Conservation (phyloP, 2,888 invertebrate genomes). For the Pyrocoelia pectoralis region DNA sequence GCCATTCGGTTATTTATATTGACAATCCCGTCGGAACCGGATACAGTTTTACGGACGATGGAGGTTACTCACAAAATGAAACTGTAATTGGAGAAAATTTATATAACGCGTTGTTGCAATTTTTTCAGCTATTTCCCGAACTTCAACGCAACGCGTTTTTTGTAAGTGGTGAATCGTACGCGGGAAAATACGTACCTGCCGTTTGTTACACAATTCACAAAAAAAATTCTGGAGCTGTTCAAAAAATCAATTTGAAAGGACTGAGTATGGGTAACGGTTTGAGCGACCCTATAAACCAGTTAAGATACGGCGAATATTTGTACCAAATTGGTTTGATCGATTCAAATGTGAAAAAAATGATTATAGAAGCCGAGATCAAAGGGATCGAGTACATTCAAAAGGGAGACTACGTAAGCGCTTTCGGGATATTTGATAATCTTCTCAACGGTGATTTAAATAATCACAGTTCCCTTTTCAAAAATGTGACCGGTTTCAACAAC, state of each 20-base stretch:
- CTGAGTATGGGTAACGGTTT: constrained; percentile 83
- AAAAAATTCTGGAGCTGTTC: constrained; percentile 65
- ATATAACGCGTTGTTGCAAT: constrained; percentile 79
- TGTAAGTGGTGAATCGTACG: constrained; percentile 90
- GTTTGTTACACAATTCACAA: constrained; percentile 76
- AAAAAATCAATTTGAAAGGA: constrained; percentile 75
- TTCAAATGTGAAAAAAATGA: constrained; percentile 66
- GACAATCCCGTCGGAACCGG: constrained; percentile 95
- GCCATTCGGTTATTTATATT: constrained; percentile 84
- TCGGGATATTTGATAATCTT: constrained; percentile 74
- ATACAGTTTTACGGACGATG: constrained; percentile 86
- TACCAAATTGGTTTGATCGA: constrained; percentile 80
- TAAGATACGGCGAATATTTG: constrained; percentile 80
- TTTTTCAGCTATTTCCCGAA: constrained; percentile 84
- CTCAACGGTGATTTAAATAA: constrained; percentile 73
- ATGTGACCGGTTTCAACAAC: constrained; percentile 78
- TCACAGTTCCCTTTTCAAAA: constrained; percentile 70
- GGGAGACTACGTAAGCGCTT: constrained; percentile 73
- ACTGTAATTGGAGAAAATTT: constrained; percentile 82
- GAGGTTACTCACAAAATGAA: constrained; percentile 82
- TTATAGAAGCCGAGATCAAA: constrained; percentile 69
- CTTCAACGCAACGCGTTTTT: constrained; percentile 79
- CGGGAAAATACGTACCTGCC: constrained; percentile 83
- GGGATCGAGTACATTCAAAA: constrained; percentile 68
- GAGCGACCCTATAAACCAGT: constrained; percentile 79